Evolutionary conservation across 2,797 vertebrate species (phyloP).

Genomic region (Danio albolineatus): DNA sequence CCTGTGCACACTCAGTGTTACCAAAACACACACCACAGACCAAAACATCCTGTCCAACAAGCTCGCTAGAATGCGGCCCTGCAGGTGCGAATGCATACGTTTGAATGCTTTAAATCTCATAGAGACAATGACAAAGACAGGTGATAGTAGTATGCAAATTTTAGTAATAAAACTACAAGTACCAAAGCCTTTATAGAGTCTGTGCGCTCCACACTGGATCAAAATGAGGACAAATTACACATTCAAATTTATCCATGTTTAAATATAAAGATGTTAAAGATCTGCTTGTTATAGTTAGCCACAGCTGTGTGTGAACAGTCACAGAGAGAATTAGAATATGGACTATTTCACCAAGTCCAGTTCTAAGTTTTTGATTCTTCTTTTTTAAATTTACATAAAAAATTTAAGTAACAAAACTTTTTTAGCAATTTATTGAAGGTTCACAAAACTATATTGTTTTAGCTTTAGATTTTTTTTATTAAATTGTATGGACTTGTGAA

Average conservation of each 20-base stretch:
- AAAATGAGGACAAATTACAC: not conserved
- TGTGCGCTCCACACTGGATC: not conserved
- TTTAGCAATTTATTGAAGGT: too few relatives aligned
- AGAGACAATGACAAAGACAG: not conserved
- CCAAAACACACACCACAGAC: conserved; percentile 29
- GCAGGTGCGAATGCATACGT: not conserved
- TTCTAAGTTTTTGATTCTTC: too few relatives aligned
- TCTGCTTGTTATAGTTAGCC: not conserved
- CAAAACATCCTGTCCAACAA: conserved; percentile 15
- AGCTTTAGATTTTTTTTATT: too few relatives aligned
- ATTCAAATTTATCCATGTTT: not conserved
- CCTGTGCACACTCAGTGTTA: not conserved
- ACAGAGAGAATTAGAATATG: not conserved
- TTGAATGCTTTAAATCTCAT: not conserved
- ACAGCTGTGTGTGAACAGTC: not conserved
- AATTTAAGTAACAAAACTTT: too few relatives aligned
- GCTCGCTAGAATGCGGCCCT: conserved; percentile 13
- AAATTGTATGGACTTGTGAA: too few relatives aligned
- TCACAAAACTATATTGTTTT: too few relatives aligned
- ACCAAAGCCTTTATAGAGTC: not conserved
- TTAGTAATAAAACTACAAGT: not conserved
- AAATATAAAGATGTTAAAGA: not conserved
- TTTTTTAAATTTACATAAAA: too few relatives aligned
- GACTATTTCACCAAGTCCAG: too few relatives aligned
- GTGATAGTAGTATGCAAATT: not conserved